These are phyloP conservation scores for Himalopsyche tibetana DNA, from an alignment of 2,888 invertebrate species.

Conservation along the genomic window DNA sequence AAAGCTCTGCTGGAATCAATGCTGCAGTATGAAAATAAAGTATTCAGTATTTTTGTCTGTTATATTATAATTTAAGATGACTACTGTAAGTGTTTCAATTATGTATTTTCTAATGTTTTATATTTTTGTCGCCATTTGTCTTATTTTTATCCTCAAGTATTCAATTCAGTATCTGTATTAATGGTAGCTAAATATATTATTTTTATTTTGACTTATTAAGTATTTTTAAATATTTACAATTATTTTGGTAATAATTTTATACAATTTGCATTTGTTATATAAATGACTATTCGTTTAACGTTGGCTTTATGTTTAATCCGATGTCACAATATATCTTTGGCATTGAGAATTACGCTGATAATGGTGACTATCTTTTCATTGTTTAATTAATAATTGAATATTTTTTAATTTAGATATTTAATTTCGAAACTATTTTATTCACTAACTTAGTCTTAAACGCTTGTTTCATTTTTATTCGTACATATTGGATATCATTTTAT, in stretches of 20 bases:
- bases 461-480: background rate
- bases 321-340: conserved; percentile 19
- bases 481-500: conserved; percentile 6
- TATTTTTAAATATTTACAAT: conserved; percentile 36
- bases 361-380: conserved; percentile 59
- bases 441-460: conserved; percentile 52
- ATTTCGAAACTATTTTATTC: conserved; percentile 41
- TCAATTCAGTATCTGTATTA: conserved; percentile 41
- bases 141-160: conserved; percentile 41
- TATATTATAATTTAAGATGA: conserved; percentile 60
- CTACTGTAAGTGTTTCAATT: conserved; percentile 45
- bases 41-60: conserved; percentile 65
- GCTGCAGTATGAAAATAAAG: conserved; percentile 57
- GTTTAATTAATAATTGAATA: conserved; percentile 46
- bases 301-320: conserved; percentile 16
- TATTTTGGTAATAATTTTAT: conserved; percentile 29
- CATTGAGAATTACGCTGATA: conserved; percentile 51
- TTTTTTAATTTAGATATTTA: conserved; percentile 42
- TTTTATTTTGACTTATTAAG: conserved; percentile 39
- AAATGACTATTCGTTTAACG: background rate
- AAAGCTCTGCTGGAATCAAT: conserved; percentile 46
- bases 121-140: conserved; percentile 36
- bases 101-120: conserved; percentile 42
- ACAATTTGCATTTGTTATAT: conserved; percentile 32
- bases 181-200: conserved; percentile 47